Conservation (phyloP, 64 coral and sea anemone genomes). For the Catalaphyllia jardinei region DNA sequence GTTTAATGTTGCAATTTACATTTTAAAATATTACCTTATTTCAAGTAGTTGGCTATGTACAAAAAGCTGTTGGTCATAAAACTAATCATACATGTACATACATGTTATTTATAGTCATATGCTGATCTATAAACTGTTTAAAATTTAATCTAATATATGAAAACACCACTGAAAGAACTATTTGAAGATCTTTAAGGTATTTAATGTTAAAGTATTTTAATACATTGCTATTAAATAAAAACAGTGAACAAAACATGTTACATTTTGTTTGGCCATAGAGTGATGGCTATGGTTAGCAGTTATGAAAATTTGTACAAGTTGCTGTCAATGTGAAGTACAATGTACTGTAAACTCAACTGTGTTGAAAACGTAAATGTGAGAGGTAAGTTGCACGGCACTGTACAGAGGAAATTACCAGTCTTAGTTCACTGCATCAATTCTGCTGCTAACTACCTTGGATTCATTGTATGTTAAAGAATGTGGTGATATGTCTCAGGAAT, state of each 20-base stretch:
- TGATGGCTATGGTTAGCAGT: neutral
- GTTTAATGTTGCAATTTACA: slow-evolving; percentile 29
- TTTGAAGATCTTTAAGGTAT: neutral
- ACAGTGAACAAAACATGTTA: neutral
- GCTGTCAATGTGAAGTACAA: too few relatives aligned
- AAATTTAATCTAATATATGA: neutral
- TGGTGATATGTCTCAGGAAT: too few relatives aligned
- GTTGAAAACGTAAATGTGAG: too few relatives aligned
- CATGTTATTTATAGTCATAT: neutral
- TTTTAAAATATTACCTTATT: slow-evolving; percentile 40
- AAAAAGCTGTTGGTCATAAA: neutral
- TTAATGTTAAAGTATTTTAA: neutral
- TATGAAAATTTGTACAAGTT: too few relatives aligned
- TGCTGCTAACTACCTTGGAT: too few relatives aligned
- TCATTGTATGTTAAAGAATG: too few relatives aligned
- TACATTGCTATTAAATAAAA: slow-evolving; percentile 22
- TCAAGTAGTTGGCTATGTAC: slow-evolving; percentile 30
- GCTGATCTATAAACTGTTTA: neutral
- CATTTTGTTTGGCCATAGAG: neutral
- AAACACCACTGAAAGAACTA: neutral
- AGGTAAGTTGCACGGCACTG: too few relatives aligned
- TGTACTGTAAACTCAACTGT: too few relatives aligned
- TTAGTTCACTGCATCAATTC: too few relatives aligned
- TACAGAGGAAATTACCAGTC: too few relatives aligned
- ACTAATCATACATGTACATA: slow-evolving; percentile 3